Base-by-base conservation (phyloP, 1,140 invertebrate genomes). In the Drosophila punjabiensis region DNA sequence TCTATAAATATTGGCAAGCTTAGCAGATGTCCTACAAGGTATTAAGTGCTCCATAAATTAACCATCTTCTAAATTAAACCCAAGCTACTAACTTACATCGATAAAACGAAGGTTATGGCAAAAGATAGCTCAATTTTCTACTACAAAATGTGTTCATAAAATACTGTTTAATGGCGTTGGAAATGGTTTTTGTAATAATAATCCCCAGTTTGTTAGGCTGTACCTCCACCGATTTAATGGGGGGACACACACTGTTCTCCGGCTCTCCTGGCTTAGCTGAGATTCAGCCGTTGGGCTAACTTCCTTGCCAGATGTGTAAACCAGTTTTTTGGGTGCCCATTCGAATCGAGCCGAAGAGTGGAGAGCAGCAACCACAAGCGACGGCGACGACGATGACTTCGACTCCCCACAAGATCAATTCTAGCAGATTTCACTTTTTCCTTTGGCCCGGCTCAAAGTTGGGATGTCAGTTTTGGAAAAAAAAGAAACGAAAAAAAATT, bases 381-480 rank as follows among this genome's bases (percentile, higher is more conserved):
- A 18, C 60, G 35, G 48, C 52, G 52, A 62, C 58, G 62, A 56
- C 73, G 48, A 81, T 43, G 76, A 74, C 84, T 76, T 81, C 70
- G 82, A 89, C 86, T 90, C 86, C 87, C 86, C 87, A 90, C 76
- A 79, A 79, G 86, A 90, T 90, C 87, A 90, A 90, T 90, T 90
- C 86, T 90, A 91, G 86, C 86, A 82, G 86, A 90, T 90, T 90
- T 90, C 86, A 90, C 86, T 90, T 90, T 88, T 89, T 87, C 63
- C 68, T 56, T 66, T 24, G 30, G 63, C 71, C 79, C 61, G 63
- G 63, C 77, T 82, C 68, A 69, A 77, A 79, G 79, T 79, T 58
- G 68, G 71, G 79, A 70, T 87, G 83, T 87, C 83, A 82, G 76
- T 77, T 68, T 65, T 85, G 35, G 55, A 11, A 58, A 39, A 55